A percentile compares a stretch with the other conserved stretches of the same genome.
Evolutionary conservation across 2,888 invertebrate species (phyloP).

Genomic region (Exephanes ischioxanthus): DNA sequence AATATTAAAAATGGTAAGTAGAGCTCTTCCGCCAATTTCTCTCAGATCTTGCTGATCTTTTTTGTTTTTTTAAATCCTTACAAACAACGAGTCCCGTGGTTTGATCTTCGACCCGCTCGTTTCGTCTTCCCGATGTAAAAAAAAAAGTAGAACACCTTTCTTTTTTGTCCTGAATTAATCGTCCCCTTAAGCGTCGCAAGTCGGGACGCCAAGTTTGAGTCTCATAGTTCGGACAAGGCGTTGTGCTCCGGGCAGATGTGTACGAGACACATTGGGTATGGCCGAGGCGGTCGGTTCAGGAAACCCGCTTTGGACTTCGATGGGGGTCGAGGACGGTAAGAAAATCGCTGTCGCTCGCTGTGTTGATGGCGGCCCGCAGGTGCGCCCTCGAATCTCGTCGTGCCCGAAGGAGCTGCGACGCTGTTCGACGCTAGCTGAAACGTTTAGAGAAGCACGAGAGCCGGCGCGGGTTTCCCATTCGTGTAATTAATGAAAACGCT

Average conservation of each 20-base stretch:
- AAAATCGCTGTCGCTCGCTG: conserved; percentile 60
- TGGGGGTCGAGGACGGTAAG: conserved; percentile 67
- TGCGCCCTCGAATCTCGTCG: conserved; percentile 67
- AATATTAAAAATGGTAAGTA: too few relatives aligned
- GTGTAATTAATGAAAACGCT: conserved; percentile 80
- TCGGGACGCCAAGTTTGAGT: background rate
- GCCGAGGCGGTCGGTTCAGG: conserved; percentile 20
- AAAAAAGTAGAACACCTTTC: too few relatives aligned
- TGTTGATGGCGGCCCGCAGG: conserved; percentile 48
- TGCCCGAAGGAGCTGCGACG: conserved; percentile 20
- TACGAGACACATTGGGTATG: background rate
- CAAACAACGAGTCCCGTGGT: too few relatives aligned
- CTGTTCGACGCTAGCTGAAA: conserved; percentile 28
- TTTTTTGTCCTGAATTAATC: too few relatives aligned
- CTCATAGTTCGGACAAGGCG: conserved; percentile 27
- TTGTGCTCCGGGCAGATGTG: conserved; percentile 10
- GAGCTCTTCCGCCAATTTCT: too few relatives aligned
- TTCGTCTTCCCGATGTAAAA: too few relatives aligned
- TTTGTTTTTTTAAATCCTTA: too few relatives aligned
- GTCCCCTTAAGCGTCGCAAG: too few relatives aligned
- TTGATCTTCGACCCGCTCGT: too few relatives aligned
- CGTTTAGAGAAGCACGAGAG: conserved; percentile 50
- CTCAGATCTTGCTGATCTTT: too few relatives aligned
- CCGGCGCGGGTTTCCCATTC: conserved; percentile 64
- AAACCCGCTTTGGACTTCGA: conserved; percentile 60